phyloP scores from a whole-genome alignment of 1,140 invertebrate genomes.

The Meloidogyne floridensis region DNA sequence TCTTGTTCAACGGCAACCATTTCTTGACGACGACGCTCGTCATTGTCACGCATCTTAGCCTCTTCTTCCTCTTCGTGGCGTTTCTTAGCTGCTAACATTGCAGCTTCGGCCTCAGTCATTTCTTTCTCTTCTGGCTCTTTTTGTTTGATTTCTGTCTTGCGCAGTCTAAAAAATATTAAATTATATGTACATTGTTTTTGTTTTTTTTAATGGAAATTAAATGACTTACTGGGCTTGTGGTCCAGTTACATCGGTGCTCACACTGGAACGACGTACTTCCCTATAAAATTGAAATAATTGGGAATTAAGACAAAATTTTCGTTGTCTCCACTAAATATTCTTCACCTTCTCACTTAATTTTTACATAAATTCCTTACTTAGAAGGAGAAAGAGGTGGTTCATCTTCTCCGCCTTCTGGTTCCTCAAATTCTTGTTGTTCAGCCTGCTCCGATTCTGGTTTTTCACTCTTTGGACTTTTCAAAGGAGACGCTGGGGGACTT shows the following conservation, averaged over 20 bases:
- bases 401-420: conserved; percentile 16
- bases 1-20: conserved; percentile 48
- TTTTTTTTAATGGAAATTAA: not conserved
- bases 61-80: conserved; percentile 55
- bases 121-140: conserved; percentile 38
- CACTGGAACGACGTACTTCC: conserved; percentile 24
- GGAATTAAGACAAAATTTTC: no score
- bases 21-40: conserved; percentile 43
- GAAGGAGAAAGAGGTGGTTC: conserved; percentile 4
- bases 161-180: conserved; percentile 11
- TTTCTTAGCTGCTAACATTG: conserved; percentile 55
- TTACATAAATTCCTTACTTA: not conserved
- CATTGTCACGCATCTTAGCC: conserved; percentile 52
- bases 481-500: conserved; percentile 6
- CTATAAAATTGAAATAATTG: not conserved
- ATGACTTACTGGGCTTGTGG: not conserved
- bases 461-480: conserved; percentile 27
- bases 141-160: conserved; percentile 35
- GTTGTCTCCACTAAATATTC: no score
- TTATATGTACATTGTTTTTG: not conserved
- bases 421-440: conserved; percentile 24
- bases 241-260: conserved; percentile 2
- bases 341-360: no score
- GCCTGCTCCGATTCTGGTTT: conserved; percentile 19
- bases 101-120: conserved; percentile 55